A percentile compares a stretch with the other conserved stretches of the same genome.
phyloP scores from a whole-genome alignment of 2,797 vertebrate species.

The Stomatorhinus walkeri region DNA sequence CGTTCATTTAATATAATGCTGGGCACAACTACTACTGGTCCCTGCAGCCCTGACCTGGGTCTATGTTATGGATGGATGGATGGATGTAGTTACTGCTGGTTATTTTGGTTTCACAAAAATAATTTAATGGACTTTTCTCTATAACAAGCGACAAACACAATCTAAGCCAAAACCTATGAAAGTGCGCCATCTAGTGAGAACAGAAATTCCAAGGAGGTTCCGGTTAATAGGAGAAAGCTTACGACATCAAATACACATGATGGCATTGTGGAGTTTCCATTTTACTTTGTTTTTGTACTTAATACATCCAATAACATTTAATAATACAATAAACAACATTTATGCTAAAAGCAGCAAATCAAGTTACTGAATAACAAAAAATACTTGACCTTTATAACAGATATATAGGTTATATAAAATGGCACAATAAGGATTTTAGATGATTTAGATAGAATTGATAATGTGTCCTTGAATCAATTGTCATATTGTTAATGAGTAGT shows the following conservation, averaged over 20 bases:
- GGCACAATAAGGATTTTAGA: not conserved
- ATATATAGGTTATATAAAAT: slow-evolving; percentile 5
- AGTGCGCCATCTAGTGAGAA: slow-evolving; percentile 18
- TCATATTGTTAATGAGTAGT: not conserved
- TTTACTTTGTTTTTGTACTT: slow-evolving; percentile 9
- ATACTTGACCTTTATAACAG: not conserved
- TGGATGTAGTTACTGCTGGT: not conserved
- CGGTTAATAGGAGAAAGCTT: not conserved
- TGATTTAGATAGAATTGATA: not conserved
- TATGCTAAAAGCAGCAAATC: slow-evolving; percentile 5
- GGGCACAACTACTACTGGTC: not conserved
- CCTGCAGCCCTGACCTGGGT: not conserved
- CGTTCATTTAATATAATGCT: not conserved
- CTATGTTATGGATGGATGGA: not conserved
- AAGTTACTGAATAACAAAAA: slow-evolving; percentile 11
- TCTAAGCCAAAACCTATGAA: not conserved
- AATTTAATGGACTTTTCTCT: not conserved
- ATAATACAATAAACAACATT: slow-evolving; percentile 11
- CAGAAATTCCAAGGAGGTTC: not conserved
- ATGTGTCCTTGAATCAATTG: not conserved
- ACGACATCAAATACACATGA: not conserved
- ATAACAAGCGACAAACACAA: not conserved
- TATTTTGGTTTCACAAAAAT: not conserved
- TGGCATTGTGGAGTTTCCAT: not conserved
- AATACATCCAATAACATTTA: slow-evolving; percentile 5